These are phyloP conservation scores for Diglossa cyanea DNA, from an alignment of 2,797 vertebrate species.

Conservation along the genomic window DNA sequence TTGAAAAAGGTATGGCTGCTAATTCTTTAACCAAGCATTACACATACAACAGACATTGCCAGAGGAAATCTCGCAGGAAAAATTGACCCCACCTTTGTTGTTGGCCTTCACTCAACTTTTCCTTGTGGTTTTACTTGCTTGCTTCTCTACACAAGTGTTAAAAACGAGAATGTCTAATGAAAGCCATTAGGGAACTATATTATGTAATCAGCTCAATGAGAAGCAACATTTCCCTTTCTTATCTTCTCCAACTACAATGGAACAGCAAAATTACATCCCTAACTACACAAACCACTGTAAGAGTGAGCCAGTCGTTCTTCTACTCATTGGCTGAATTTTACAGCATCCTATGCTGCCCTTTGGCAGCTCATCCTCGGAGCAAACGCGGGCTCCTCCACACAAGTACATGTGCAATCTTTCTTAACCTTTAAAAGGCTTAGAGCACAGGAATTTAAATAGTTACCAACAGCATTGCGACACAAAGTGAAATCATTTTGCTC, in stretches of 20 bases:
- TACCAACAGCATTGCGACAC: neutral
- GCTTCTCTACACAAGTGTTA: neutral
- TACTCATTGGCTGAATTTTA: neutral
- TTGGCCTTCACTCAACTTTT: neutral
- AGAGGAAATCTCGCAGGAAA: neutral
- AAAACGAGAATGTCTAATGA: neutral
- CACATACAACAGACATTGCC: neutral
- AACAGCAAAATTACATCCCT: neutral
- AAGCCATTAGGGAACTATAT: neutral
- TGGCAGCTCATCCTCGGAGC: neutral
- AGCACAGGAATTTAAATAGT: neutral
- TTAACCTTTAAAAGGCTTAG: neutral
- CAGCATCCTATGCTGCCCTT: neutral
- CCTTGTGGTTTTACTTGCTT: neutral
- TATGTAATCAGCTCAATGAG: neutral
- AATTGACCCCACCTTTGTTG: neutral
- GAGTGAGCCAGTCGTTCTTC: neutral
- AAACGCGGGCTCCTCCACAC: neutral
- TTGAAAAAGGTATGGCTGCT: neutral
- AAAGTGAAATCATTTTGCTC: neutral
- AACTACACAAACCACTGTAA: neutral
- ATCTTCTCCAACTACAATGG: neutral
- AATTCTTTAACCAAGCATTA: neutral
- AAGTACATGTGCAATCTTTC: neutral
- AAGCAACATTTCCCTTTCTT: neutral